Conservation (phyloP, 2,888 invertebrate species). For the Toxonevra muliebris region DNA sequence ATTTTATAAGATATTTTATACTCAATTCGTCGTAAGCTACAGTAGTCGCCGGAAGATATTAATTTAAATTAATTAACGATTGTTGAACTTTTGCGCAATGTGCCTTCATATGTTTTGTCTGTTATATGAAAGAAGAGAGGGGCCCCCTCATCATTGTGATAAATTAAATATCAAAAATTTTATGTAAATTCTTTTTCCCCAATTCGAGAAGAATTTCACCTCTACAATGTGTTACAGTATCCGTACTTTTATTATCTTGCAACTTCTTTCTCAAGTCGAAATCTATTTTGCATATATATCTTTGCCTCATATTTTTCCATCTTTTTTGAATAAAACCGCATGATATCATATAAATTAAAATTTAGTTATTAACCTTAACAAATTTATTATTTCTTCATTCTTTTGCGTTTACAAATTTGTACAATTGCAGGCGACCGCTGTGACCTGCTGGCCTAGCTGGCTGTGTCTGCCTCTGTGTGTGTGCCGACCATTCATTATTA, state of each 20-base stretch:
- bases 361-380: slow-evolving; percentile 61
- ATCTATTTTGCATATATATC: neutral
- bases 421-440: slow-evolving; percentile 1
- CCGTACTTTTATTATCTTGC: too few species aligned
- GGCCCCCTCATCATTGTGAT: too few species aligned
- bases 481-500: slow-evolving; percentile 16
- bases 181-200: too few species aligned
- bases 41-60: slow-evolving; percentile 4
- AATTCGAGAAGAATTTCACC: too few species aligned
- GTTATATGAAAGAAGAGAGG: too few species aligned
- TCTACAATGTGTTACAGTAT: too few species aligned
- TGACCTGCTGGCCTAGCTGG: neutral
- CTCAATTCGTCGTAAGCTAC: too few species aligned
- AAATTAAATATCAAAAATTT: too few species aligned
- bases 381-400: slow-evolving; percentile 53
- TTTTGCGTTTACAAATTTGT: neutral
- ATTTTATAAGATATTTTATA: too few species aligned
- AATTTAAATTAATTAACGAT: slow-evolving; percentile 2
- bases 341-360: slow-evolving; percentile 53
- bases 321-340: neutral
- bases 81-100: neutral
- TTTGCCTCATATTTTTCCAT: neutral
- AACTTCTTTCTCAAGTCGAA: too few species aligned
- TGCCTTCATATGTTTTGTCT: too few species aligned
- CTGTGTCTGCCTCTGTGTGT: neutral